Evolutionary conservation across 2,113 vertebrate species (phyloP).

Genomic region (Anser cygnoides): DNA sequence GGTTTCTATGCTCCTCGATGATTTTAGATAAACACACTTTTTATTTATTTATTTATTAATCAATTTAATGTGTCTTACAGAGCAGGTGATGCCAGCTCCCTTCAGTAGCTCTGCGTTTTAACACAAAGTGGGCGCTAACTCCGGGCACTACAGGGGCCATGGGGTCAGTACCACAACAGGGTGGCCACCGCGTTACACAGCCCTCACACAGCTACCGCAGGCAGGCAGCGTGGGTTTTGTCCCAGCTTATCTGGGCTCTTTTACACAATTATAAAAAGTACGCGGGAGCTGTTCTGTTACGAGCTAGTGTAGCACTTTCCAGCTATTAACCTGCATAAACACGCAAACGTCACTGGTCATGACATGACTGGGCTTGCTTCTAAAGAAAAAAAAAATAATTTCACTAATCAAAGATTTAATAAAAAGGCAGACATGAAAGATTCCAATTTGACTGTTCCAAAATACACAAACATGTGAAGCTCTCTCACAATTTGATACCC

Average conservation of each 20-base stretch:
- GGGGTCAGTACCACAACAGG: background rate
- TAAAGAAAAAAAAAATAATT: background rate
- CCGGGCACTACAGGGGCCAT: background rate
- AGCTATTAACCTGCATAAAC: background rate
- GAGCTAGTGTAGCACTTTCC: background rate
- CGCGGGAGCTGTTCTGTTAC: background rate
- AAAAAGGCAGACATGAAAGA: background rate
- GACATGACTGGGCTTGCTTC: too few relatives aligned
- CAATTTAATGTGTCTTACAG: rapidly evolving
- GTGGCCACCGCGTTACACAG: background rate
- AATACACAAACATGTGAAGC: background rate
- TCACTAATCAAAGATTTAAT: background rate
- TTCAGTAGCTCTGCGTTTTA: background rate
- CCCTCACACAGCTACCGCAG: background rate
- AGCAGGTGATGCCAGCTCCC: background rate
- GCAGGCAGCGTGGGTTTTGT: background rate
- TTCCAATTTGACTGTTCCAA: background rate
- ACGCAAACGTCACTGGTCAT: background rate
- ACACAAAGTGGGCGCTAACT: background rate
- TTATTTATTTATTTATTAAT: background rate
- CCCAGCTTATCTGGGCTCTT: background rate
- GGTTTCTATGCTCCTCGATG: background rate
- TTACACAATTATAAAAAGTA: background rate
- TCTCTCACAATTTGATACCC: background rate
- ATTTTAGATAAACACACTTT: background rate